phyloP scores from a whole-genome alignment of 1,140 invertebrate species.

The Drosophila mojavensis region DNA sequence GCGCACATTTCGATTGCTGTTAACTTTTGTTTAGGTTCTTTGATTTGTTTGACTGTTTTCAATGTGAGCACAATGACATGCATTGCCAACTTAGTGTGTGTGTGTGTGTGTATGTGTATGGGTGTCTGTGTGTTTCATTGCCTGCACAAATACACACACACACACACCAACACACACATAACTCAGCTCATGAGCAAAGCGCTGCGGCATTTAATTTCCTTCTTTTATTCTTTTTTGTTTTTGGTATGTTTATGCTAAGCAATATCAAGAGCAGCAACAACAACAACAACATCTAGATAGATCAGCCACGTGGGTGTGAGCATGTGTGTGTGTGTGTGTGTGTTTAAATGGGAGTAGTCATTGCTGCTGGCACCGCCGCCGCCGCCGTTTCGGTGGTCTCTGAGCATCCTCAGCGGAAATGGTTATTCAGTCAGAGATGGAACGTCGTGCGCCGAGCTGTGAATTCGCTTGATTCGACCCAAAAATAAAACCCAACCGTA shows the following conservation, averaged over 20 bases:
- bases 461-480: slow-evolving; percentile 34
- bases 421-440: slow-evolving; percentile 70
- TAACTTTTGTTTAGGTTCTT: slow-evolving; percentile 11
- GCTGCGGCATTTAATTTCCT: slow-evolving; percentile 48
- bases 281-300: slow-evolving; percentile 35
- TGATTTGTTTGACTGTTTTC: slow-evolving; percentile 19
- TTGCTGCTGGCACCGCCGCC: slow-evolving; percentile 15
- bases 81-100: slow-evolving; percentile 16
- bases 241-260: slow-evolving; percentile 67
- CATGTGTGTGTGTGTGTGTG: slow-evolving; percentile 32
- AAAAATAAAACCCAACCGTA: background rate
- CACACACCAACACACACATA: slow-evolving; percentile 13
- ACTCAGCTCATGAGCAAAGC: slow-evolving; percentile 27
- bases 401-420: slow-evolving; percentile 71
- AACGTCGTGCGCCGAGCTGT: slow-evolving; percentile 64
- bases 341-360: slow-evolving; percentile 37
- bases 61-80: slow-evolving; percentile 52
- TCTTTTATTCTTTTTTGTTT: slow-evolving; percentile 18
- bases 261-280: slow-evolving; percentile 47
- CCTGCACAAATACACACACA: background rate
- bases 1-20: background rate
- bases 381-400: slow-evolving; percentile 37
- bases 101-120: slow-evolving; percentile 8
- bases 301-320: slow-evolving; percentile 64
- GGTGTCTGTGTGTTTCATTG: background rate